Conservation (phyloP, 2,888 invertebrate species). For the Itoplectis maculator region DNA sequence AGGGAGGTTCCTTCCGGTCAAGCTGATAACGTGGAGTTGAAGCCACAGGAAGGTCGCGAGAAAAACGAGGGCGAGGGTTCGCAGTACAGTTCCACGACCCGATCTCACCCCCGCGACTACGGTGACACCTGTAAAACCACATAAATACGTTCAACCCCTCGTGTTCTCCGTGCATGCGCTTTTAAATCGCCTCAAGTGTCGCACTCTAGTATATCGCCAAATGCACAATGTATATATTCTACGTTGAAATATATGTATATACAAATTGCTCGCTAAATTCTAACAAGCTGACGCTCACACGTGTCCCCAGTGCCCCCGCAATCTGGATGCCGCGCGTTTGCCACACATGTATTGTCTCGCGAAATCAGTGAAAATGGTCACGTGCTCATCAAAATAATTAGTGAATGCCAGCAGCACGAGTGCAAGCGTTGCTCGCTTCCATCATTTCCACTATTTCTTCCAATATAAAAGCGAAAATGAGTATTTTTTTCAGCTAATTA, state of each 20-base stretch:
- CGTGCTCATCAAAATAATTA: slow-evolving; percentile 52
- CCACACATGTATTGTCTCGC: slow-evolving; percentile 31
- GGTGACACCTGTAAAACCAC: slow-evolving; percentile 69
- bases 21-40: slow-evolving; percentile 87
- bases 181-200: background rate
- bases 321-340: slow-evolving; percentile 41
- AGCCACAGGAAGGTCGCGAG: slow-evolving; percentile 88
- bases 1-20: slow-evolving; percentile 83
- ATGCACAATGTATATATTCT: slow-evolving; percentile 22
- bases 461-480: too few relatives aligned
- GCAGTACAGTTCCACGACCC: slow-evolving; percentile 80
- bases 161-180: background rate
- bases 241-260: slow-evolving; percentile 9
- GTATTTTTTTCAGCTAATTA: too few relatives aligned
- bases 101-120: slow-evolving; percentile 78
- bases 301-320: slow-evolving; percentile 9
- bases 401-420: too few relatives aligned
- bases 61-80: slow-evolving; percentile 85
- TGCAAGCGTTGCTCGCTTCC: too few relatives aligned
- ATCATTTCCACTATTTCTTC: too few relatives aligned
- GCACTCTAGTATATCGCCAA: background rate
- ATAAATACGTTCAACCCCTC: slow-evolving; percentile 23
- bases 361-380: slow-evolving; percentile 46
- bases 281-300: slow-evolving; percentile 51
- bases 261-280: slow-evolving; percentile 32